Conservation (phyloP, 2,888 invertebrate genomes). For the Pediacus dermestoides region DNA sequence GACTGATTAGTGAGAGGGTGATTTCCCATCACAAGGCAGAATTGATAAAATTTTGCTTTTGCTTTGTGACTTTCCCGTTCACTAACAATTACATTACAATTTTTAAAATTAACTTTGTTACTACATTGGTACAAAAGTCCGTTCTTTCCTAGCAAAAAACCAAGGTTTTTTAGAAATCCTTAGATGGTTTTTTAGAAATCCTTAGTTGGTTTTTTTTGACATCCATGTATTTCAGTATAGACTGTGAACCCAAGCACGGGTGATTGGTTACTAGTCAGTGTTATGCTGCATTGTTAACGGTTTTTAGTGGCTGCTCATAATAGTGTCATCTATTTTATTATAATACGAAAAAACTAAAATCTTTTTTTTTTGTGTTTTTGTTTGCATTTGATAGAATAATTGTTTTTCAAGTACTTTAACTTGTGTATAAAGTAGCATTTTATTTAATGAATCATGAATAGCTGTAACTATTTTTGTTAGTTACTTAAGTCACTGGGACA, state of each 20-base stretch:
- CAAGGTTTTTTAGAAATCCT: constrained; percentile 12
- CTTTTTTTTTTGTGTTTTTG: constrained; percentile 13
- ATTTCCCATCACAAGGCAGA: constrained; percentile 1
- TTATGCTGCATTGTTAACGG: constrained; percentile 39
- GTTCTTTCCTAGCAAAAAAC: constrained; percentile 38
- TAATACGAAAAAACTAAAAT: no score
- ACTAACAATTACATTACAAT: constrained; percentile 38
- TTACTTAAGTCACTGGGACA: no score
- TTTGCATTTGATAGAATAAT: constrained; percentile 9
- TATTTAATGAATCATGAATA: constrained; percentile 6
- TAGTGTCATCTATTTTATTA: no score
- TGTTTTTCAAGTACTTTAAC: constrained; percentile 3
- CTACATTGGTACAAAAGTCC: constrained; percentile 44
- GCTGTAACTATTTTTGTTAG: constrained; percentile 2
- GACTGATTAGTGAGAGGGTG: constrained; percentile 11
- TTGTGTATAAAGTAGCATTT: constrained; percentile 14
- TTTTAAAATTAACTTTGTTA: constrained; percentile 43
- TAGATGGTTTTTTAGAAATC: constrained; percentile 29
- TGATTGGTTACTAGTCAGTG: constrained; percentile 48
- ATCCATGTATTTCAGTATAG: constrained; percentile 38
- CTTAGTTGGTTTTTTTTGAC: constrained; percentile 29
- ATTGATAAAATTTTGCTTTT: constrained; percentile 6
- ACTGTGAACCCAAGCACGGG: constrained; percentile 38
- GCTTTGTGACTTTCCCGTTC: no score
- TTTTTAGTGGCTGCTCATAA: constrained; percentile 37